A percentile compares a stretch with the other conserved stretches of the same genome.
phyloP scores from a whole-genome alignment of 92 coral and sea anemone species.

The Ricordea florida region DNA sequence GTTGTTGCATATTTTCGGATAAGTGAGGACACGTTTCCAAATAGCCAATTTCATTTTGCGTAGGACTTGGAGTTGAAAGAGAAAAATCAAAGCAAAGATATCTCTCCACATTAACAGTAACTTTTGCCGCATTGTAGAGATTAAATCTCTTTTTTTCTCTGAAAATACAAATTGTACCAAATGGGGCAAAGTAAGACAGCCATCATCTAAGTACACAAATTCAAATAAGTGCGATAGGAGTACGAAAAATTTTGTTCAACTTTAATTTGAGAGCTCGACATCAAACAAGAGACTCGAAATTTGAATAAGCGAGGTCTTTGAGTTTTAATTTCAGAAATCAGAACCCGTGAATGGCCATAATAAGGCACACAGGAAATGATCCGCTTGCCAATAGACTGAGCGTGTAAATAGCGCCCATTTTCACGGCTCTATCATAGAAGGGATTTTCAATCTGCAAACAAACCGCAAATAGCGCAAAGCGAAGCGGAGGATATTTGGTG shows the following conservation, averaged over 20 bases:
- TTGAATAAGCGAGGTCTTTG: conserved; percentile 40
- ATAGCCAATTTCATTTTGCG: not conserved
- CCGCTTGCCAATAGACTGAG: conserved; percentile 48
- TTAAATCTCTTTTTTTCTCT: not conserved
- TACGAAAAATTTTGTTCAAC: not conserved
- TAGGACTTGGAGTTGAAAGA: not conserved
- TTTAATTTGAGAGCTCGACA: too few species aligned
- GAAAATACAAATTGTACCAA: not conserved
- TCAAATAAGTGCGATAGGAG: not conserved
- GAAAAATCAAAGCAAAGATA: conserved; percentile 31
- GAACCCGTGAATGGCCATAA: conserved; percentile 67
- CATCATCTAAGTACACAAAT: not conserved
- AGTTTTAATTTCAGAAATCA: conserved; percentile 78
- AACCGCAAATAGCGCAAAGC: conserved; percentile 46
- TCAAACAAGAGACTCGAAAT: not conserved
- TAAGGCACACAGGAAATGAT: conserved; percentile 74
- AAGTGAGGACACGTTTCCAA: not conserved
- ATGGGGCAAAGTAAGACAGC: not conserved
- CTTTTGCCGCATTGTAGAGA: not conserved
- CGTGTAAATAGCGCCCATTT: conserved; percentile 57
- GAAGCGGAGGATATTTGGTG: conserved; percentile 24
- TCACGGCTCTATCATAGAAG: conserved; percentile 35
- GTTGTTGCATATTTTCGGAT: not conserved
- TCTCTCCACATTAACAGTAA: conserved; percentile 22
- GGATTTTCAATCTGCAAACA: conserved; percentile 70